Conservation (phyloP, 2,888 invertebrate species). For the Macrophya annulata region DNA sequence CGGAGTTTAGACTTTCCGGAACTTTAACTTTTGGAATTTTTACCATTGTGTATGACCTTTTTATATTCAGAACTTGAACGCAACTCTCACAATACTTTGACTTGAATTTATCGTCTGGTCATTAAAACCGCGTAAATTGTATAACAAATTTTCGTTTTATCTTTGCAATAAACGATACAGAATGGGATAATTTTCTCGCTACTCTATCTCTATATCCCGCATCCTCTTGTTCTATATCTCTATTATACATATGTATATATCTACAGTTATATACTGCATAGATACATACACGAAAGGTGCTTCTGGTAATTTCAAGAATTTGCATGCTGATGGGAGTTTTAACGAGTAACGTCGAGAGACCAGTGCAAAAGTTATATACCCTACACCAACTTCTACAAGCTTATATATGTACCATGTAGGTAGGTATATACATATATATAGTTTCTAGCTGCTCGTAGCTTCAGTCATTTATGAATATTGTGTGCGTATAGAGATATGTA, state of each 20-base stretch:
- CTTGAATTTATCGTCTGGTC: background rate
- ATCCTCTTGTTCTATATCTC: background rate
- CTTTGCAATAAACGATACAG: slow-evolving; percentile 1
- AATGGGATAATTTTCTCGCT: slow-evolving; percentile 21
- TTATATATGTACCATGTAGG: background rate
- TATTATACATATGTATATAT: slow-evolving; percentile 28
- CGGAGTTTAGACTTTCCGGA: too few relatives aligned
- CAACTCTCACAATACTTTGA: background rate
- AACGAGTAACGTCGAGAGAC: slow-evolving; percentile 34
- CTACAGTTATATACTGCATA: background rate
- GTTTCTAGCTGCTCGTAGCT: background rate
- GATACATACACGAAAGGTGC: background rate
- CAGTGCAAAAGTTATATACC: slow-evolving; percentile 37
- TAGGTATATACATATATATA: too few relatives aligned
- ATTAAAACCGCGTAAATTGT: background rate
- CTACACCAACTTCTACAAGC: background rate
- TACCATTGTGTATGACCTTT: too few relatives aligned
- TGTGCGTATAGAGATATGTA: background rate
- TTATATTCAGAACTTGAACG: too few relatives aligned
- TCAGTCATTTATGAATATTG: background rate
- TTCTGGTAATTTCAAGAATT: slow-evolving; percentile 47
- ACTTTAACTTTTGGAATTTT: too few relatives aligned
- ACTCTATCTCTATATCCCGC: background rate
- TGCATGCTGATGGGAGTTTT: slow-evolving; percentile 50
- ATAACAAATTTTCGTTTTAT: slow-evolving; percentile 16